A percentile compares a stretch with the other conserved stretches of the same genome.
Evolutionary conservation across 1,140 invertebrate genomes (phyloP).

Genomic region (Melipona quadrifasciata): DNA sequence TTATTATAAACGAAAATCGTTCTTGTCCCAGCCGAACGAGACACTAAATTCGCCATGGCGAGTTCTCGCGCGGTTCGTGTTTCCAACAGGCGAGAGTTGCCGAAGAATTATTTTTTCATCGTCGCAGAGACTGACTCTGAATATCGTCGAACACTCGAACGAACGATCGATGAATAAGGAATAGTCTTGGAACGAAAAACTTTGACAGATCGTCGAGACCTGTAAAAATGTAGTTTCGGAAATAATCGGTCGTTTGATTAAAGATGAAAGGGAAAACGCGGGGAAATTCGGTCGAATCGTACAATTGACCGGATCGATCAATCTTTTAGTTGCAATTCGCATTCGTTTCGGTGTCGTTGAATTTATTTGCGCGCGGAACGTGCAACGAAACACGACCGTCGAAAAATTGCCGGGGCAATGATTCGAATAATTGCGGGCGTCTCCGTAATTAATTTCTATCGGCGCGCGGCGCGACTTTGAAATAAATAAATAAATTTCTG

Average conservation of each 20-base stretch:
- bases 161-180: background rate
- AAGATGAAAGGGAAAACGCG: too few species aligned
- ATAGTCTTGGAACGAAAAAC: background rate
- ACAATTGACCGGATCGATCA: background rate
- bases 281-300: background rate
- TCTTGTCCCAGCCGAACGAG: background rate
- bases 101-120: background rate
- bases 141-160: background rate
- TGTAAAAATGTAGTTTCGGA: background rate
- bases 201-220: background rate
- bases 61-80: background rate
- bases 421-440: background rate
- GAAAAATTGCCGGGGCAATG: background rate
- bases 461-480: background rate
- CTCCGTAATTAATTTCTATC: background rate
- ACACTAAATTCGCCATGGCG: background rate
- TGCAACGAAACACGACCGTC: too few species aligned
- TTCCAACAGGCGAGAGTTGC: too few species aligned
- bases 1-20: slow-evolving; percentile 44
- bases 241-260: background rate
- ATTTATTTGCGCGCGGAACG: background rate
- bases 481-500: background rate
- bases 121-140: background rate
- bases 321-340: background rate
- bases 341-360: too few species aligned